Evolutionary conservation across 1,140 invertebrate genomes (phyloP), one percentile per base, ranked within the genome.

Genomic region (Cyrtorhinus lividipennis): DNA sequence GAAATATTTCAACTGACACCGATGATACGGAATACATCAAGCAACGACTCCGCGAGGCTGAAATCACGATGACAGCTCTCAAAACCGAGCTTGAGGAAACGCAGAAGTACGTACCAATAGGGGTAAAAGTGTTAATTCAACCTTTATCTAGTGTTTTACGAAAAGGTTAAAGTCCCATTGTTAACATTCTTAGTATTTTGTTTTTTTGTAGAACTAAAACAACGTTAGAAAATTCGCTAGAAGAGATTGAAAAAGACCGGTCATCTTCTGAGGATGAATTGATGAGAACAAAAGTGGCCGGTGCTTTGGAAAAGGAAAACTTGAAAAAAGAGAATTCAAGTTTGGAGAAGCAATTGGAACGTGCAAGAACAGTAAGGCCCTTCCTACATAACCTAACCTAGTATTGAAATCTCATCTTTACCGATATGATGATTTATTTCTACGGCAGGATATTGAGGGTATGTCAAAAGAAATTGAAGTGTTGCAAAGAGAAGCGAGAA

Each of bases 401-500:
- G n/a, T n/a, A n/a, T n/a, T n/a, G n/a, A n/a, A n/a, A n/a, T n/a
- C n/a, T n/a, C n/a, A n/a, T n/a, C n/a, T n/a, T n/a, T n/a, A n/a
- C n/a, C n/a, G n/a, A n/a, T n/a, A n/a, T n/a, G n/a, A n/a, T n/a
- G n/a, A n/a, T n/a, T n/a, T n/a, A n/a, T n/a, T n/a, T n/a, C n/a
- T n/a, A n/a, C n/a, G 10, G 20, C 20, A 53, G 48, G 48, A 53
- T 13, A 22, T 53, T 22, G 48, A 22, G 10, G 18, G 12, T 12
- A 5, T 53, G 12, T 13, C 10, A 5, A 53, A 20, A 53, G 5
- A 53, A 53, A 53, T 53, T 8, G 48, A 53, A 53, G 48, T 22
- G 48, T 20, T 53, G 48, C 48, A 22, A 20, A 53, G 48, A 53
- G 48, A 53, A 53, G 48, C 20, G 10, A 53, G 48, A 53, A 53